Evolutionary conservation across 1,140 invertebrate species (phyloP).

Genomic region (Harpegnathos saltator): DNA sequence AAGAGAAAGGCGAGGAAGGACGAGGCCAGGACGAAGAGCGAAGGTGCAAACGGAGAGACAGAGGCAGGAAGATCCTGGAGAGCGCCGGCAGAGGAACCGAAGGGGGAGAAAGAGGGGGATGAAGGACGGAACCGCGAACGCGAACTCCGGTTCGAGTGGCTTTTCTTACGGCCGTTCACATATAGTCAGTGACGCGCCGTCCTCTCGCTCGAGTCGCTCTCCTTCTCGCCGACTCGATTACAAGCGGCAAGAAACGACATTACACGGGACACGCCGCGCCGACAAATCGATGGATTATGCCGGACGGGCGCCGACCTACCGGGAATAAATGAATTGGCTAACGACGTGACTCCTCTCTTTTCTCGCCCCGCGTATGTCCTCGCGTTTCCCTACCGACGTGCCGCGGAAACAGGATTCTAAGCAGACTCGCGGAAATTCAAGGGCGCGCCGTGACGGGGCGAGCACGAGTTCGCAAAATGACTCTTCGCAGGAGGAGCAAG

Average conservation of each 20-base stretch:
- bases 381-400: not conserved
- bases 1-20: conserved; percentile 49
- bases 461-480: not conserved
- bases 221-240: conserved; percentile 79
- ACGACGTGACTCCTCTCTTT: conserved; percentile 73
- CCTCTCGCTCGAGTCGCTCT: conserved; percentile 70
- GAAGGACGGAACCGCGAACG: conserved; percentile 67
- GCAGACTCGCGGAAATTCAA: conserved; percentile 14
- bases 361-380: conserved; percentile 52
- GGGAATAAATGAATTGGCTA: conserved; percentile 83
- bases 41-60: conserved; percentile 50
- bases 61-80: conserved; percentile 56
- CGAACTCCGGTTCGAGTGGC: conserved; percentile 73
- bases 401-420: not conserved
- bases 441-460: not conserved
- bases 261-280: conserved; percentile 82
- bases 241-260: conserved; percentile 82
- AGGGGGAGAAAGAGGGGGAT: conserved; percentile 13
- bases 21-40: conserved; percentile 5
- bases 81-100: conserved; percentile 28
- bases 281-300: conserved; percentile 85
- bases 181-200: conserved; percentile 80
- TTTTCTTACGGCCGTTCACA: conserved; percentile 78
- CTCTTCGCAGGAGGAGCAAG: not conserved
- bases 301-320: conserved; percentile 76